Evolutionary conservation across 2,797 vertebrate genomes (phyloP), one percentile per base, ranked within the genome.

Genomic region (Coreius guichenoti): DNA sequence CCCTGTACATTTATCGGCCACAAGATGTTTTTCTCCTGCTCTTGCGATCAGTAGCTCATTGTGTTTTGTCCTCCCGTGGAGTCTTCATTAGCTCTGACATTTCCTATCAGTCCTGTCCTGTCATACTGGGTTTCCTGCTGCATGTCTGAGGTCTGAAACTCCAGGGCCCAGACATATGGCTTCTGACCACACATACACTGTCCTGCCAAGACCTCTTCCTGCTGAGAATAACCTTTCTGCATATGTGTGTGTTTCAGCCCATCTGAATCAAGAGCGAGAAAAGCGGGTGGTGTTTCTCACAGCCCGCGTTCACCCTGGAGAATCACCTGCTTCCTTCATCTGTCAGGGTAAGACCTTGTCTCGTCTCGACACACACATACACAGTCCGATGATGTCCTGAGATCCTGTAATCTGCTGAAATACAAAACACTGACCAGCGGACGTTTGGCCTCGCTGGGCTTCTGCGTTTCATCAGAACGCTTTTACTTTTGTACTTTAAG

Each of bases 311-410:
- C 98, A 99, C 89, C 97, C 98, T 0, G 98, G 98, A 91, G 97
- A 99, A 94, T 98, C 98, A n/a, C 98, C 98, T 1, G 98, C 98
- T 79, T 99, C 98, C 84, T 99, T 98, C 6, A 93, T 99, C 89
- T 99, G 98, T 93, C 98, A 99, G 96, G 98, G 98, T 99, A 93
- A 96, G 96, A 88, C 88, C 77, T 54, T 68, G 36, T 58, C 61
- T 63, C 63, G 82, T 39, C 29, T 74, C 69, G 56, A 87, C 69
- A 83, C 80, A 65, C 43, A 39, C 85, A 78, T 65, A 67, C 61
- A 72, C 80, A 16, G 14, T 2, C 47, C 3, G 4, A 69, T 58
- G 68, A 82, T 74, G 36, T 84, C 45, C 47, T 29, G 61, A 82
- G 69, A 82, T 72, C 54, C 26, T 58, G 69, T 76, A 76, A 54